phyloP scores from a whole-genome alignment of 2,888 invertebrate genomes.

The Microplitis manilae region DNA sequence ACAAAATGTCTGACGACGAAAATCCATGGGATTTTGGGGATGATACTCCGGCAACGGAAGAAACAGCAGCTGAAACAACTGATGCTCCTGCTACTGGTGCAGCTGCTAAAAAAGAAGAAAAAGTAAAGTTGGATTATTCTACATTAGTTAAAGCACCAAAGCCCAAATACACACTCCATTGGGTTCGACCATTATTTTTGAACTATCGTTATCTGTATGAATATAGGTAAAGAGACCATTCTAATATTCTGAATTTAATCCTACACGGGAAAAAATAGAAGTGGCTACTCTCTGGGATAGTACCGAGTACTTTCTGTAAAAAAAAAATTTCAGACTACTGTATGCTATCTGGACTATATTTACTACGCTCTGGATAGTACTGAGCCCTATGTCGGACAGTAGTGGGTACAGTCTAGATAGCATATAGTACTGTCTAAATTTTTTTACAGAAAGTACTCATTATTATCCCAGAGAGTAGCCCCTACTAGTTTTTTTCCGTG shows the following conservation, averaged over 20 bases:
- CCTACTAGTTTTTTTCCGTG: no score
- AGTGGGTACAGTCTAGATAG: no score
- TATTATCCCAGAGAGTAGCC: no score
- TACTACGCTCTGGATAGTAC: no score
- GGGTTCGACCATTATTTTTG: slow-evolving; percentile 88
- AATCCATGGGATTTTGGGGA: slow-evolving; percentile 47
- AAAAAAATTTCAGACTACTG: no score
- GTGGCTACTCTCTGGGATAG: no score
- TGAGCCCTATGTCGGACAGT: no score
- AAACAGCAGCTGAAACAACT: slow-evolving; percentile 65
- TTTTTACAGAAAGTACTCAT: no score
- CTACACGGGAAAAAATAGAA: no score
- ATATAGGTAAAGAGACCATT: slow-evolving; percentile 73
- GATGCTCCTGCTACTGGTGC: slow-evolving; percentile 70
- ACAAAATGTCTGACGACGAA: slow-evolving; percentile 48
- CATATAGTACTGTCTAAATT: no score
- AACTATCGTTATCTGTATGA: slow-evolving; percentile 88
- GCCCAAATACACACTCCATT: slow-evolving; percentile 84
- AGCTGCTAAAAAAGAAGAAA: slow-evolving; percentile 58
- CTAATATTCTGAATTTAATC: neutral
- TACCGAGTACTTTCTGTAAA: no score
- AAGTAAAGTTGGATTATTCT: slow-evolving; percentile 64
- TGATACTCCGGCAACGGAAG: slow-evolving; percentile 62
- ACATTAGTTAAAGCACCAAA: slow-evolving; percentile 74
- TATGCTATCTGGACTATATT: no score